phyloP scores from a whole-genome alignment of 2,888 invertebrate genomes.

The Brachyopa scutellaris region DNA sequence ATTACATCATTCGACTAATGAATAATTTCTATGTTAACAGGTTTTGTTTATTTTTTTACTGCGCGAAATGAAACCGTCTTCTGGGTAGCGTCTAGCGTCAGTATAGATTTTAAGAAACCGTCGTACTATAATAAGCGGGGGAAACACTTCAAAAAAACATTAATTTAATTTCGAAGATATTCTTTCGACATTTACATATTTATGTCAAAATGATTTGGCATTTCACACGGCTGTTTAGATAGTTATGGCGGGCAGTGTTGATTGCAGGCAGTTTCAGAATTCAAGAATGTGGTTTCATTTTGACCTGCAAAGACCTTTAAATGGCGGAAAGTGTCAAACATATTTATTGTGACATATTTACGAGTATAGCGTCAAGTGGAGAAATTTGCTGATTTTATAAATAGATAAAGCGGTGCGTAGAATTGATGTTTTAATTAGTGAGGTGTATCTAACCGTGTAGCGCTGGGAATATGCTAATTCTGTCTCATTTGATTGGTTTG shows the following conservation, averaged over 20 bases:
- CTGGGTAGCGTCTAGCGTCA: constrained; percentile 1
- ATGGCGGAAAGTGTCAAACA: constrained; percentile 8
- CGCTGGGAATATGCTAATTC: constrained; percentile 37
- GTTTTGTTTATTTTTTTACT: constrained; percentile 32
- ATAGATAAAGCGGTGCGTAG: constrained; percentile 22
- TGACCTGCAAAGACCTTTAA: constrained; percentile 22
- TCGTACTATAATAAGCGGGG: constrained; percentile 1
- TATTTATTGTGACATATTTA: constrained; percentile 9
- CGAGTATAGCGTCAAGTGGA: not conserved
- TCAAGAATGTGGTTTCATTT: not conserved
- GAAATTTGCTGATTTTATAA: constrained; percentile 11
- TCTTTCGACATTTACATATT: constrained; percentile 21
- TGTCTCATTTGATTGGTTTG: constrained; percentile 30
- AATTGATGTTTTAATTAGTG: constrained; percentile 48
- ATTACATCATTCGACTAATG: constrained; percentile 70
- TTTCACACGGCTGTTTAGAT: constrained; percentile 1
- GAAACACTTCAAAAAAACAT: not conserved
- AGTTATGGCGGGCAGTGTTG: no score
- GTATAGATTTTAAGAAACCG: constrained; percentile 26
- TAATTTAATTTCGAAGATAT: not conserved
- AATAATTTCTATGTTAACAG: constrained; percentile 68
- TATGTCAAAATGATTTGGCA: not conserved
- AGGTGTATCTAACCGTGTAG: constrained; percentile 19
- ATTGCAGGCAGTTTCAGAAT: no score
- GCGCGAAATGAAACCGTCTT: constrained; percentile 29